Conservation (phyloP, 2,797 vertebrate genomes). For the Geotrypetes seraphini region DNA sequence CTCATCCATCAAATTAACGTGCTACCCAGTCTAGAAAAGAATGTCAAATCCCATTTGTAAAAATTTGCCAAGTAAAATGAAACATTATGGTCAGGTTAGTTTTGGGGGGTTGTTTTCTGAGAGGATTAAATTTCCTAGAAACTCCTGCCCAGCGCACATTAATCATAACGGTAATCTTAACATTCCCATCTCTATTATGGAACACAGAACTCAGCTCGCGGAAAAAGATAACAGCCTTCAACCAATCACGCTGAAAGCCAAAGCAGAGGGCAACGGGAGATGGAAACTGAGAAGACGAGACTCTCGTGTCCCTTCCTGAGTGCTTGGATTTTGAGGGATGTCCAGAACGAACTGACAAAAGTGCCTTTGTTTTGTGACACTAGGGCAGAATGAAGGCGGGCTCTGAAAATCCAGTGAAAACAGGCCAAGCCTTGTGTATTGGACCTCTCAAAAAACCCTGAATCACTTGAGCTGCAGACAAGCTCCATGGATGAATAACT, state of each 20-base stretch:
- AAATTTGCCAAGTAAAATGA: conserved; percentile 45
- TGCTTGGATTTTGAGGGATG: conserved; percentile 52
- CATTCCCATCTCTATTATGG: conserved; percentile 32
- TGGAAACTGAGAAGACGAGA: conserved; percentile 69
- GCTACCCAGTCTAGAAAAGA: conserved; percentile 44
- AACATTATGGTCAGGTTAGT: conserved; percentile 35
- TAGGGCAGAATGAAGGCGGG: conserved; percentile 37
- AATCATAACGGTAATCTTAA: conserved; percentile 39
- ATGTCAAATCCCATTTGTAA: conserved; percentile 40
- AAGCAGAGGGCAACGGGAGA: conserved; percentile 45
- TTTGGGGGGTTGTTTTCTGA: background rate
- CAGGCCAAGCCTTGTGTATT: conserved; percentile 41
- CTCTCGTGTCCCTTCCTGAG: conserved; percentile 58
- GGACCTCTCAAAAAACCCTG: conserved; percentile 41
- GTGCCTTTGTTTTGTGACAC: conserved; percentile 49
- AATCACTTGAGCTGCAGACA: conserved; percentile 36
- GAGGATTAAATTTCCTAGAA: conserved; percentile 41
- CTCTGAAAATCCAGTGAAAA: conserved; percentile 45
- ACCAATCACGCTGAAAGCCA: conserved; percentile 41
- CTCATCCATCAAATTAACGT: conserved; percentile 47
- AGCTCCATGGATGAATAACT: conserved; percentile 16
- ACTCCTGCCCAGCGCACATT: conserved; percentile 34
- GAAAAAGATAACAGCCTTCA: conserved; percentile 5
- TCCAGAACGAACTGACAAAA: conserved; percentile 51
- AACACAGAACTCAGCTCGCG: conserved; percentile 2